Conservation (phyloP, 1,140 invertebrate genomes). For the Parapsyche elsis region DNA sequence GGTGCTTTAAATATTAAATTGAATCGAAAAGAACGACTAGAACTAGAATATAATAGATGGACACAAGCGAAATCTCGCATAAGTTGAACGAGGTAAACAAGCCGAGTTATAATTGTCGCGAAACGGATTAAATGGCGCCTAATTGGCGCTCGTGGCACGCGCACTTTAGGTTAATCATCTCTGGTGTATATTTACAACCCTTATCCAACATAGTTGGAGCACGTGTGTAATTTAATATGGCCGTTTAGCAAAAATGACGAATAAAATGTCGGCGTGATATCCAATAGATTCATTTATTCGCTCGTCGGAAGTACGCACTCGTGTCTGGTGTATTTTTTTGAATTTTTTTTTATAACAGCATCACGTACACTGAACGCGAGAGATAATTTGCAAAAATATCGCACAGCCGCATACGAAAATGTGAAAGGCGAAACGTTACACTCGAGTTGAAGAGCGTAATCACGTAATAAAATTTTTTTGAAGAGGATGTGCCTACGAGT, state of each 20-base stretch:
- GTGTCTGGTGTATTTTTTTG: not conserved
- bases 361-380: not conserved
- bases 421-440: too few relatives aligned
- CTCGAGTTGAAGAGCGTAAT: too few relatives aligned
- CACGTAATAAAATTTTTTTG: too few relatives aligned
- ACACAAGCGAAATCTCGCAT: too few relatives aligned
- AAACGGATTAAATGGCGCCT: constrained; percentile 22
- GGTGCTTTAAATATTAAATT: too few relatives aligned
- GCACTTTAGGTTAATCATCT: constrained; percentile 41
- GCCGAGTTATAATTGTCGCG: constrained; percentile 2
- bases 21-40: too few relatives aligned
- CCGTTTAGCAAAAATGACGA: constrained; percentile 7
- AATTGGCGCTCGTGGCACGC: constrained; percentile 25
- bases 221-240: constrained; percentile 31
- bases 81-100: not conserved
- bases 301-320: too few relatives aligned
- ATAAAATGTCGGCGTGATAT: not conserved
- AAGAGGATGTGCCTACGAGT: too few relatives aligned
- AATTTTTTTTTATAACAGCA: not conserved
- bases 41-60: too few relatives aligned
- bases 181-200: not conserved
- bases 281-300: not conserved
- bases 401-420: too few relatives aligned
- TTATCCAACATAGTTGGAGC: constrained; percentile 15
- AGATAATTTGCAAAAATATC: too few relatives aligned